Base-by-base conservation (phyloP, 2,888 invertebrate species). In the Tenthredo livida region DNA sequence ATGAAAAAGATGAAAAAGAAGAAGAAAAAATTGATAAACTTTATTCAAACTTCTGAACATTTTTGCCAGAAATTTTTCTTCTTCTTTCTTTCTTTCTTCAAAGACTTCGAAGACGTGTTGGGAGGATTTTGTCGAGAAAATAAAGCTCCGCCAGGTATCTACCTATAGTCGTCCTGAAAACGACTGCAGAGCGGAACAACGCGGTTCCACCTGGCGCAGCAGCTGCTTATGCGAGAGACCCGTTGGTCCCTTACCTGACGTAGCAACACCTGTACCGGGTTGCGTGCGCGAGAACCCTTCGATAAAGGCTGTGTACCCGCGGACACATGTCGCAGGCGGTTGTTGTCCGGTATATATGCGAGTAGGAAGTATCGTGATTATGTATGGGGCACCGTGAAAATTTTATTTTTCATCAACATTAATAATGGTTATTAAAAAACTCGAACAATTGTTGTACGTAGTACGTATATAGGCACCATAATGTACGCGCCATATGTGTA, bases 221-320 rank as follows among this genome's bases (percentile, higher is more conserved):
- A 67, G 83, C 83, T 67, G 83, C 83, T 83, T 33, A 29, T 6
- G n/a, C n/a, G 47, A 70, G 67, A 83, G 83, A 83, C 83, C 83
- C 83, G 83, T 83, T 83, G 83, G 83, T 83, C 83, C 67, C 67
- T 83, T 83, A 83, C 83, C 83, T 67, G 83, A 83, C 83, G 83
- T 70, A 70, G 83, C 70, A 65, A 83, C 83, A 83, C 83, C 83
- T 83, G 83, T 83, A 67, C 83, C 43, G 67, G 83, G 67, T 47
- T 65, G 54, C 83, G 67, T 67, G 83, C 50, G 33, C 47, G 37
- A 37, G 77, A 77, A 77, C 77, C 77, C 77, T 40, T 61, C 80
- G 80, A 80, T 80, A 61, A 80, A 80, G 37, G 33, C 50, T n/a
- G 33, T 77, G 17, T 61, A 58, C 78, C 82, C 65, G 61, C 61